Evolutionary conservation across 2,797 vertebrate genomes (phyloP).

Genomic region (Eutrigla gurnardus): DNA sequence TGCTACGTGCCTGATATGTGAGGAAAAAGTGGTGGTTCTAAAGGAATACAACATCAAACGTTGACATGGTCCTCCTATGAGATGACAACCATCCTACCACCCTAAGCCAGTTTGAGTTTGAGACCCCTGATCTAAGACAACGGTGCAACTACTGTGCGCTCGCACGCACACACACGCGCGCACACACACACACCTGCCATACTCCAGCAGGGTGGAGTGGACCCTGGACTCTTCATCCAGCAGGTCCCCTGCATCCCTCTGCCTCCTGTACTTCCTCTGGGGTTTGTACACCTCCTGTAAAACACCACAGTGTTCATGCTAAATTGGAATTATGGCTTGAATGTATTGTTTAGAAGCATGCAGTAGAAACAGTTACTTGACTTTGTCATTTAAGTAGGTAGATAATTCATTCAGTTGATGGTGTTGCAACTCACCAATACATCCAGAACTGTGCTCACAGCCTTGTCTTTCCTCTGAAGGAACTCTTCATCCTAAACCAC

Average conservation of each 20-base stretch:
- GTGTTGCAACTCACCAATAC: conserved; percentile 86
- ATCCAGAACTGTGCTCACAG: conserved; percentile 85
- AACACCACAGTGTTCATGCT: neutral
- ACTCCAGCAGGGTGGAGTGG: conserved; percentile 95
- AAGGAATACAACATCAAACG: too few species aligned
- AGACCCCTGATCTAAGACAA: too few species aligned
- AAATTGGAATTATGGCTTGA: neutral
- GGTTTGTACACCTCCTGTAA: conserved; percentile 94
- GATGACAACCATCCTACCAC: too few species aligned
- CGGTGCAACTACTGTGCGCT: too few species aligned
- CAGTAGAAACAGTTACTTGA: neutral
- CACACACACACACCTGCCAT: conserved; percentile 82
- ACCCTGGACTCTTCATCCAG: conserved; percentile 94
- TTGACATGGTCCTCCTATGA: too few species aligned
- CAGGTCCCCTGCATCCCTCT: conserved; percentile 87
- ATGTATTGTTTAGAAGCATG: neutral
- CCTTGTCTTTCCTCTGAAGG: conserved; percentile 88
- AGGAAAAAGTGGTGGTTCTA: too few species aligned
- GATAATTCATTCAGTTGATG: neutral
- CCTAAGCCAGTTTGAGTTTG: too few species aligned
- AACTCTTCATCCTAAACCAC: conserved; percentile 92
- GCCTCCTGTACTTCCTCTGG: conserved; percentile 92
- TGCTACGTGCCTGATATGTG: too few species aligned
- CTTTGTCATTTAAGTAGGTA: neutral
- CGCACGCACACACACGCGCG: neutral